Base-by-base conservation (phyloP, 2,797 vertebrate species). In the Sebastes glaucus region DNA sequence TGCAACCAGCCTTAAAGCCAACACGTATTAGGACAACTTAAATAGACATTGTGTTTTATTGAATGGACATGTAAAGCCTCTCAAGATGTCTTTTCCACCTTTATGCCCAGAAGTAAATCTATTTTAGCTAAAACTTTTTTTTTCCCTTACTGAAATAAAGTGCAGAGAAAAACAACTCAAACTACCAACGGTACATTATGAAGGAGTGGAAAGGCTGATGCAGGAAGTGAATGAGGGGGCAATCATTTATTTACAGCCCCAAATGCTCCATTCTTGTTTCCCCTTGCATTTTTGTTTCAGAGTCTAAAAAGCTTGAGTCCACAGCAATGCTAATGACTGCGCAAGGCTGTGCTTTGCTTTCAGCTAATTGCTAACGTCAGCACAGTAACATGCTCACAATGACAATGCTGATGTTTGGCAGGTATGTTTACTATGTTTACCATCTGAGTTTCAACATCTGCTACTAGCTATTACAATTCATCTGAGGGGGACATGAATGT, bases 231-330 rank as follows among this genome's bases (percentile, higher is more conserved):
- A 81, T 42, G n/a, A 71, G n/a, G 14, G 46, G 46, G 10, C 6
- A 67, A 67, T 79, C 4, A 74, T 80, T 85, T 74, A 85, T 87
- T 81, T 60, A 82, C 13, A 65, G 23, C 42, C 30, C 20, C 46
- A 82, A 75, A 80, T 56, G 18, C 23, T 77, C 61, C 20, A 42
- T 57, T 70, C 30, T 35, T 32, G 20, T 73, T 85, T 71, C 14
- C 22, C 2, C 18, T 38, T 68, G 35, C 7, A 25, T 49, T 49
- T 79, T 72, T 66, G 28, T 62, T 65, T 59, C 33, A 57, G 18
- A 13, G 6, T 53, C 13, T 55, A 25, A 59, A 72, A 65, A 4
- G 18, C 27, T 8, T 25, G 32, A 23, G 18, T 27, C 18, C n/a
- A n/a, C 8, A 76, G 32, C 27, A 6, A 46, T 7, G 8, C 23